Evolutionary conservation across 2,797 vertebrate species (phyloP).

Genomic region (Sandelia bainsii): DNA sequence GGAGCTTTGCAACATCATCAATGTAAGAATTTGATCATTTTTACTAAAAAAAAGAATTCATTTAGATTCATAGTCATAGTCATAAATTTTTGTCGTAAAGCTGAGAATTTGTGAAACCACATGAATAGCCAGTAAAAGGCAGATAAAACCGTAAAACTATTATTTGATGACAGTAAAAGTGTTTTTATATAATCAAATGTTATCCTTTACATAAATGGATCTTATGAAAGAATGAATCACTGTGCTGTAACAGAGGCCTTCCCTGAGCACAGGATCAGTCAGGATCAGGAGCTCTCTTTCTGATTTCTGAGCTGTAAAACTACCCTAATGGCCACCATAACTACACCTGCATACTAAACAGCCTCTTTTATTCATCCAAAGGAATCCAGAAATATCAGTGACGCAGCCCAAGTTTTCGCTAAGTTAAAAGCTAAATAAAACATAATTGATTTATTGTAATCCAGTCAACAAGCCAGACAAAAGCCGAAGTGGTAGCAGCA

Average conservation of each 20-base stretch:
- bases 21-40: slow-evolving; percentile 3
- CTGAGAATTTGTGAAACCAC: slow-evolving; percentile 28
- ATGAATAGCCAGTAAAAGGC: slow-evolving; percentile 34
- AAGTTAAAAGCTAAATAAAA: slow-evolving; percentile 65
- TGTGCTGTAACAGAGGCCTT: slow-evolving; percentile 47
- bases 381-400: slow-evolving; percentile 51
- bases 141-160: slow-evolving; percentile 30
- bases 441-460: slow-evolving; percentile 61
- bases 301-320: slow-evolving; percentile 72
- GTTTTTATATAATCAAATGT: slow-evolving; percentile 70
- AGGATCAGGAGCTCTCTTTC: slow-evolving; percentile 54
- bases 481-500: slow-evolving; percentile 42
- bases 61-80: not conserved
- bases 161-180: slow-evolving; percentile 45
- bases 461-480: slow-evolving; percentile 55
- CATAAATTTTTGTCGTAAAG: slow-evolving; percentile 29
- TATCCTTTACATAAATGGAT: slow-evolving; percentile 64
- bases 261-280: slow-evolving; percentile 63
- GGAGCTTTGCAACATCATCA: not conserved
- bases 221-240: slow-evolving; percentile 60
- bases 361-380: slow-evolving; percentile 56
- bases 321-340: slow-evolving; percentile 63
- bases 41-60: slow-evolving; percentile 6
- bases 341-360: slow-evolving; percentile 71
- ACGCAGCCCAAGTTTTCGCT: slow-evolving; percentile 58